These are phyloP conservation scores for Drosophila buzzatii DNA, from an alignment of 2,888 invertebrate species.

Conservation along the genomic window DNA sequence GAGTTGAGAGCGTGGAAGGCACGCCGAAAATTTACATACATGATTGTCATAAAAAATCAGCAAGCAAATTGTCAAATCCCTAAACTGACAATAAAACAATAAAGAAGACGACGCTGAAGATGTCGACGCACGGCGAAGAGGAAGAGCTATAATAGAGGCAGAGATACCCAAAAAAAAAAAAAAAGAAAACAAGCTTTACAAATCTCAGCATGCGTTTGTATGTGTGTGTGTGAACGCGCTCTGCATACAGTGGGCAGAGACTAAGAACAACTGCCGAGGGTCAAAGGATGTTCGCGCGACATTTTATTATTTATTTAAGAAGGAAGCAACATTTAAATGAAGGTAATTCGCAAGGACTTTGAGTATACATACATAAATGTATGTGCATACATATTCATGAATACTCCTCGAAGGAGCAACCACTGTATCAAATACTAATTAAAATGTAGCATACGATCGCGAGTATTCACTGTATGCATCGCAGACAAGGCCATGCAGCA, in stretches of 20 bases:
- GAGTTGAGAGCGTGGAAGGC: constrained; percentile 58
- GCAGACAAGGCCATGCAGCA: constrained; percentile 40
- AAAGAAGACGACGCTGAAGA: constrained; percentile 70
- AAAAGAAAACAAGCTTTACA: constrained; percentile 23
- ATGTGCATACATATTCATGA: background rate
- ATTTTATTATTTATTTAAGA: constrained; percentile 13
- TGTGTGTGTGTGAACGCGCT: constrained; percentile 18
- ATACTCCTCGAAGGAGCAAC: background rate
- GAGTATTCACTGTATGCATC: constrained; percentile 25
- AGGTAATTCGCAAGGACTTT: background rate
- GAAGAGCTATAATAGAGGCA: constrained; percentile 26
- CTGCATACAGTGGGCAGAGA: constrained; percentile 35
- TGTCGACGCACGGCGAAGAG: constrained; percentile 23
- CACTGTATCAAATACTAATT: background rate
- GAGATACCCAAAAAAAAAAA: background rate
- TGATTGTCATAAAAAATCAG: constrained; percentile 81
- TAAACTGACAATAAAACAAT: constrained; percentile 82
- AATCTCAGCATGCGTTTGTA: constrained; percentile 10
- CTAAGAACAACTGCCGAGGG: constrained; percentile 7
- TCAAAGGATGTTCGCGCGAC: constrained; percentile 18
- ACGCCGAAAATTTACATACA: constrained; percentile 77
- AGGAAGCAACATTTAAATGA: background rate
- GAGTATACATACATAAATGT: background rate
- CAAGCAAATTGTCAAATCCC: constrained; percentile 82
- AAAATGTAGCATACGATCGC: background rate